These are phyloP conservation scores for Crossocerus cetratus DNA, from an alignment of 2,888 invertebrate genomes.

Conservation along the genomic window DNA sequence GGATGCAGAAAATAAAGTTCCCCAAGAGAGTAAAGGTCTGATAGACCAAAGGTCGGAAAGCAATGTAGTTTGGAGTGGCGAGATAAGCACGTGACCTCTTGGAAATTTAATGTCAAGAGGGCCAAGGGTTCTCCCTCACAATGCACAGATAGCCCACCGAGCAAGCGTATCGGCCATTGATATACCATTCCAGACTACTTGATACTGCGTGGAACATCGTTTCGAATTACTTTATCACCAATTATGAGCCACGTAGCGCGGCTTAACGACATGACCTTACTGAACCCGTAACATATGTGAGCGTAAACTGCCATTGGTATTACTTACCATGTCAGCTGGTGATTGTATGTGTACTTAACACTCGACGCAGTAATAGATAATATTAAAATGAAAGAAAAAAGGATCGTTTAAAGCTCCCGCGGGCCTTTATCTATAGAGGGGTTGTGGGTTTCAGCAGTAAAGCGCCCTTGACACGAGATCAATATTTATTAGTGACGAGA, in stretches of 20 bases:
- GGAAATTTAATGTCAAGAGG: slow-evolving; percentile 50
- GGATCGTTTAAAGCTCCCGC: no score
- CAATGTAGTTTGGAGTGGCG: slow-evolving; percentile 52
- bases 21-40: background rate
- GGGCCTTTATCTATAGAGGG: no score
- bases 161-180: slow-evolving; percentile 55
- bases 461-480: no score
- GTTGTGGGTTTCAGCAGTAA: no score
- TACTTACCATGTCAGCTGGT: background rate
- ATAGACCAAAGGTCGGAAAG: slow-evolving; percentile 26
- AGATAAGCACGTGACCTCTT: slow-evolving; percentile 32
- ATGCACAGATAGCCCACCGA: slow-evolving; percentile 40
- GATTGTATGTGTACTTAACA: background rate
- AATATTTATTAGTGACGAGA: no score
- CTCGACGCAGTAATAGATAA: no score
- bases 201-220: slow-evolving; percentile 21
- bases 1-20: background rate
- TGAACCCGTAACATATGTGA: slow-evolving; percentile 7
- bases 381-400: no score
- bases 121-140: slow-evolving; percentile 40
- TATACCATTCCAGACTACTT: slow-evolving; percentile 48
- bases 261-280: slow-evolving; percentile 15
- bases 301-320: background rate
- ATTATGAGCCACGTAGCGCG: slow-evolving; percentile 53
- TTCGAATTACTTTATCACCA: slow-evolving; percentile 61